Base-by-base conservation (phyloP, 2,113 vertebrate genomes). In the Ia io region DNA sequence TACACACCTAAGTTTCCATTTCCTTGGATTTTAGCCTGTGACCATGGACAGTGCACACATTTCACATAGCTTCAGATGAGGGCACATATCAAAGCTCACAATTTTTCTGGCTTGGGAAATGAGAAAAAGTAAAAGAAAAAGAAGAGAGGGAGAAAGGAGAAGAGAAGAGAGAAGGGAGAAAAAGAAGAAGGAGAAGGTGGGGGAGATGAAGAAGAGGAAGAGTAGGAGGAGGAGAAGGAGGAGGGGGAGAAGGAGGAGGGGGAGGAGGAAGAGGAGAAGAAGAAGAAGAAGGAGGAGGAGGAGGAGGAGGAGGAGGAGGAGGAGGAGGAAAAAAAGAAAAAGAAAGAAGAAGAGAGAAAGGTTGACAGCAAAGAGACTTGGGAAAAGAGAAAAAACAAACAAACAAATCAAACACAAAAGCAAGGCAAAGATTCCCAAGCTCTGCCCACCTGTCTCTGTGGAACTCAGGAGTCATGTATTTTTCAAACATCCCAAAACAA, bases 281-380 rank as follows among this genome's bases (percentile, higher is more conserved):
- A n/a, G n/a, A n/a, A n/a, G 3, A 37, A 37, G 4, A 37, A 37
- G 37, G 37, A 37, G 49, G 12, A 49, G 49, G 14, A 13, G 47
- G 12, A 49, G 49, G 14, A 49, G 49, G 2, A 22, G 20, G 0
- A 22, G 53, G 2, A 56, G 22, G 6, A 56, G 6, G 1, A 22
- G 53, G 6, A 56, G 53, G 5, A 53, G 51, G 2, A 53, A 17
- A 1, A 5, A 25, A 4, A 28, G 0, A 11, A 28, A 25, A 11
- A 28, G 3, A 3, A 12, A 3, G 0, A 7, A 6, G 69, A 59
- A 5, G 23, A 35, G 25, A 65, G 6, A 67, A 74, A 42, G 12
- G 9, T 42, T 84, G 49, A 32, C 2, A 56, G 5, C 44, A 9
- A 63, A 40, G 8, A 67, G 2, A 61, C 10, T 17, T 17, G 17